phyloP scores from a whole-genome alignment of 2,888 invertebrate genomes.

The Drosophila nigricruria region DNA sequence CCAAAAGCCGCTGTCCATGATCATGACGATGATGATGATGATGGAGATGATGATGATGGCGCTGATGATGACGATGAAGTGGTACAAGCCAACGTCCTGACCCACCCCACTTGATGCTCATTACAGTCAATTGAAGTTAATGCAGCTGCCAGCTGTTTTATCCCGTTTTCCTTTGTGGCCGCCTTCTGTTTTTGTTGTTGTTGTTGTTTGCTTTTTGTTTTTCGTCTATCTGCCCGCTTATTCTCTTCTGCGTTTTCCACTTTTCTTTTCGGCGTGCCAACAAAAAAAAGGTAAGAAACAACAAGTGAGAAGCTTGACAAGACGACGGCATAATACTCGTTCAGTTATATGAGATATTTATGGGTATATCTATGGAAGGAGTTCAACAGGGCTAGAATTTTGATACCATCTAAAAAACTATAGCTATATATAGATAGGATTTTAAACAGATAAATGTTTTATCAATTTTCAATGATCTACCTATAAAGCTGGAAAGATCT shows the following conservation, averaged over 20 bases:
- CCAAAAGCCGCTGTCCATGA: constrained; percentile 55
- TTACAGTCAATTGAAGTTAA: constrained; percentile 73
- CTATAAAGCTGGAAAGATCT: too few species aligned
- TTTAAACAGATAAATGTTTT: too few species aligned
- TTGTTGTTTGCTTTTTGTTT: background rate
- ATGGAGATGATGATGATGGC: background rate
- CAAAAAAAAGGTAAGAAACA: constrained; percentile 26
- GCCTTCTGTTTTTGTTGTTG: background rate
- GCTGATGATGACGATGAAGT: constrained; percentile 16
- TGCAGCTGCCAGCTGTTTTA: constrained; percentile 63
- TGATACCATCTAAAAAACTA: too few species aligned
- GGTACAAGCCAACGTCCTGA: constrained; percentile 38
- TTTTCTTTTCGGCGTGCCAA: constrained; percentile 5
- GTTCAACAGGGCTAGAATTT: too few species aligned
- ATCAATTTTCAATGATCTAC: too few species aligned
- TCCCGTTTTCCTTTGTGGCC: constrained; percentile 18
- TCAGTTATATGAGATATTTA: background rate
- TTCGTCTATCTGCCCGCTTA: constrained; percentile 1
- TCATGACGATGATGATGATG: constrained; percentile 12
- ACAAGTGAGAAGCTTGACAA: background rate
- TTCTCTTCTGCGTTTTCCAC: background rate
- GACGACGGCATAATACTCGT: background rate
- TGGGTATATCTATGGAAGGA: background rate
- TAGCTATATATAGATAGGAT: too few species aligned
- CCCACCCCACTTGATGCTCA: constrained; percentile 61